Base-by-base conservation (phyloP, 2,888 invertebrate genomes). In the Pandemis heparana region DNA sequence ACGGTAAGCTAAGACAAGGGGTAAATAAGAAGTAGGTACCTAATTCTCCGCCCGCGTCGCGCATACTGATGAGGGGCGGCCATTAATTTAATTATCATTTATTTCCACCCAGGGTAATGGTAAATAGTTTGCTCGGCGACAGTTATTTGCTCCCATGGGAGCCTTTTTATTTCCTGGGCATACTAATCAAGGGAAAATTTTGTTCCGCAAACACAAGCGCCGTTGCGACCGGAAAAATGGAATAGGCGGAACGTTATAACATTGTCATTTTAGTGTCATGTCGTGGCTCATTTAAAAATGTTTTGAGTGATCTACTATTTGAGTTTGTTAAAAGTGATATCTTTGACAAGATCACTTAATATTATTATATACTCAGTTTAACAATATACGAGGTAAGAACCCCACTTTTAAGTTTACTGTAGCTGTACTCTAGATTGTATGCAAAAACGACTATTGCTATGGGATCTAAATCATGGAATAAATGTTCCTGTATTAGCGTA, bases 31-130 rank as follows among this genome's bases (percentile, higher is more conserved):
- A 74, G 65, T 67, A 67, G 66, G 74, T 61, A 70, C 64, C 65
- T 74, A 70, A 70, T 73, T 73, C 69, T n/a, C 64, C 41, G 60
- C 39, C 63, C 64, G 60, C 63, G 59, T 16, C 64, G 18, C 73
- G 73, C 73, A 73, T 73, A 69, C 73, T 60, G 64, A 73, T 73
- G 73, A 73, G 73, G 9, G 6, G 39, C 46, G 4, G 63, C 46
- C 68, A 72, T 72, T 73, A 69, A 73, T 73, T 73, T 69, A 73
- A 73, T 73, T 73, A 73, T 64, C 69, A 73, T 69, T 69, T 71
- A 71, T 71, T 73, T 64, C 63, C 56, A 38, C 56, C 51, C 41
- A 59, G 64, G 63, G 69, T 64, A 41, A 67, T 67, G 69, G 72
- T 73, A 73, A 73, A 73, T 73, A 73, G 73, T 73, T 73, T 59